phyloP scores from a whole-genome alignment of 2,797 vertebrate genomes.

The Ctenosaura bakeri region DNA sequence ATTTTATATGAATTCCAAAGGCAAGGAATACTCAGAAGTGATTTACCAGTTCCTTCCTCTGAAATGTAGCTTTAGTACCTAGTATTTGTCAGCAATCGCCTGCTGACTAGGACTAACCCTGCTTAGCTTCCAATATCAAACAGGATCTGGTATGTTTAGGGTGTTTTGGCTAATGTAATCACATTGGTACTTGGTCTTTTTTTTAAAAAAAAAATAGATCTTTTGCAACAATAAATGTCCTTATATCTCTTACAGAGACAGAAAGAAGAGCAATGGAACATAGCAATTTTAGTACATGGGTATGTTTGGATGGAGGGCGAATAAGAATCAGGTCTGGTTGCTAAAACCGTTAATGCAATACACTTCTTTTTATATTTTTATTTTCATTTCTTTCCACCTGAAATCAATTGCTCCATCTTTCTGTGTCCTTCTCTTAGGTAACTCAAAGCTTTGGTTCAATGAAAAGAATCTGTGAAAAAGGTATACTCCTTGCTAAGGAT shows the following conservation, averaged over 20 bases:
- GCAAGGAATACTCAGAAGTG: too few relatives aligned
- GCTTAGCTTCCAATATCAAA: too few relatives aligned
- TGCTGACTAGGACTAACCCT: too few relatives aligned
- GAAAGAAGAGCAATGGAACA: background rate
- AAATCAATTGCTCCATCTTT: background rate
- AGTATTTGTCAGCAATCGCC: too few relatives aligned
- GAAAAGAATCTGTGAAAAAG: background rate
- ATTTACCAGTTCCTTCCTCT: too few relatives aligned
- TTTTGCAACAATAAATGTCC: background rate
- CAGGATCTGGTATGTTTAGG: too few relatives aligned
- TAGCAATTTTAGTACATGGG: background rate
- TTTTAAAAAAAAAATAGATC: too few relatives aligned
- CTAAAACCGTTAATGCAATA: background rate
- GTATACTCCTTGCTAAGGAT: background rate
- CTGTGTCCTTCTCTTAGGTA: background rate
- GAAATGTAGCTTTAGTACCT: too few relatives aligned
- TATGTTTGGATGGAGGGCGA: background rate
- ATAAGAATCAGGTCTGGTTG: background rate
- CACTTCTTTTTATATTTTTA: slow-evolving; percentile 1
- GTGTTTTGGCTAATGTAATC: too few relatives aligned
- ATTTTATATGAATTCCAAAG: too few relatives aligned
- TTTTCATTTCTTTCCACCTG: background rate
- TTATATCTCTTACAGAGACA: background rate
- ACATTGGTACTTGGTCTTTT: background rate
- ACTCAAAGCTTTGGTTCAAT: background rate